These are phyloP conservation scores for Nerophis lumbriciformis DNA, from an alignment of 2,113 vertebrate genomes.

Conservation along the genomic window DNA sequence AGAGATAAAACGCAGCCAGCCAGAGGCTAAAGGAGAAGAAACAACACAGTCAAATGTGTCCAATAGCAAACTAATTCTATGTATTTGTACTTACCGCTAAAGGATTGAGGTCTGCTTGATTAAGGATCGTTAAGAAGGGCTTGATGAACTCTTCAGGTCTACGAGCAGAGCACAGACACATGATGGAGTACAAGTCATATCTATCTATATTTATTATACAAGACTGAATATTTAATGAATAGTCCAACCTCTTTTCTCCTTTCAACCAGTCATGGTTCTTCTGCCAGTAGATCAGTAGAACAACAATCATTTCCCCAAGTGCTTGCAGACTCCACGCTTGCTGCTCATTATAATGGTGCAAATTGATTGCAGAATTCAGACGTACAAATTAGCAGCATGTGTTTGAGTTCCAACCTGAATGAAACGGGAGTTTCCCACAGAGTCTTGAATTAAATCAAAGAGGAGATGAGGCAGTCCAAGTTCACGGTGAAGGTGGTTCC, in stretches of 20 bases:
- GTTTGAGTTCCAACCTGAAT: constrained; percentile 66
- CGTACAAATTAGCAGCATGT: neutral
- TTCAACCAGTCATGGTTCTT: constrained; percentile 48
- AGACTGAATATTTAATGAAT: neutral
- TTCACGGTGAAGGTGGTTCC: constrained; percentile 61
- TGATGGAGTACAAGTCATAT: neutral
- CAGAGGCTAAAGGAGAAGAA: constrained; percentile 50
- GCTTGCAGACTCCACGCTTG: constrained; percentile 43
- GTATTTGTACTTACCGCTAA: constrained; percentile 57
- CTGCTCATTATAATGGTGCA: constrained; percentile 22
- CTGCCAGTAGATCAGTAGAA: constrained; percentile 60
- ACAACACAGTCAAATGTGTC: constrained; percentile 3
- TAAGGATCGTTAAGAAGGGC: constrained; percentile 61
- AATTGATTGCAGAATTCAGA: neutral
- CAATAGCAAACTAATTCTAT: neutral
- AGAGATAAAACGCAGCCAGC: constrained; percentile 64
- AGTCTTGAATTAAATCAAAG: constrained; percentile 68
- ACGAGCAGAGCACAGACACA: neutral
- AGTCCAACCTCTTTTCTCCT: constrained; percentile 52
- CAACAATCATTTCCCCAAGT: constrained; percentile 55
- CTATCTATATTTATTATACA: neutral
- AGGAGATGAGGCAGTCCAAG: constrained; percentile 73
- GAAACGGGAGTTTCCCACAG: constrained; percentile 62
- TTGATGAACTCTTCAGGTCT: constrained; percentile 59
- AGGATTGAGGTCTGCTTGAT: constrained; percentile 36